Base-by-base conservation (phyloP, 2,888 invertebrate species). In the Eremobia ochroleuca region DNA sequence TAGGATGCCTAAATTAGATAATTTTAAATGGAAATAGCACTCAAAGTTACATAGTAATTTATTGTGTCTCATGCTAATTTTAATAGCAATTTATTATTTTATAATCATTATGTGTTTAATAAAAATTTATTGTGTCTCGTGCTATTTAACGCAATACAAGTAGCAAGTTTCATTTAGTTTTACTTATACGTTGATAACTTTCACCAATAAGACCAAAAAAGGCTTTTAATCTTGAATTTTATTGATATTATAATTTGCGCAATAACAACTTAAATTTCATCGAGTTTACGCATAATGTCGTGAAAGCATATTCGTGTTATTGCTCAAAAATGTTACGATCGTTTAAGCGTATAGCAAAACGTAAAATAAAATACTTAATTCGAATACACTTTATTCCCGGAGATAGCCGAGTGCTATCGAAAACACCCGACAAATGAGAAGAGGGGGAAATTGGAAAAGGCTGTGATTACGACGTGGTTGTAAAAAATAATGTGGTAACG, bases 401-500 rank as follows among this genome's bases (percentile, higher is more conserved):
- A 73, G 73, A 79, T 71, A 72, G 71, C 69, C 79, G 76, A 83
- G 72, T 62, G 40, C 65, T 71, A 70, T 77, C 74, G 68, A 66
- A 77, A 61, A 67, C 73, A 83, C 55, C 64, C 74, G 68, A 79
- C 68, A 43, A 68, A 70, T 68, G 65, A n/a, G 40, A 58, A 72
- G 70, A 52, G 61, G 61, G 59, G 66, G 73, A 87, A 86, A 85
- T 80, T 79, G 79, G 77, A 87, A 86, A 85, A 87, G 81, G 76
- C 80, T 78, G 82, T 86, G 81, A 88, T 89, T 91, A 87, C 77
- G 81, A 76, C 43, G 79, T 79, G 87, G 89, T 85, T 87, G 83
- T 89, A 88, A 90, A 91, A 90, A 90, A 82, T 87, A 86, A 90
- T 91, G 87, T 88, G 69, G 83, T 78, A 83, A 86, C 87, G 85